Conservation (phyloP, 2,797 vertebrate genomes). For the Gobio occitaniae region DNA sequence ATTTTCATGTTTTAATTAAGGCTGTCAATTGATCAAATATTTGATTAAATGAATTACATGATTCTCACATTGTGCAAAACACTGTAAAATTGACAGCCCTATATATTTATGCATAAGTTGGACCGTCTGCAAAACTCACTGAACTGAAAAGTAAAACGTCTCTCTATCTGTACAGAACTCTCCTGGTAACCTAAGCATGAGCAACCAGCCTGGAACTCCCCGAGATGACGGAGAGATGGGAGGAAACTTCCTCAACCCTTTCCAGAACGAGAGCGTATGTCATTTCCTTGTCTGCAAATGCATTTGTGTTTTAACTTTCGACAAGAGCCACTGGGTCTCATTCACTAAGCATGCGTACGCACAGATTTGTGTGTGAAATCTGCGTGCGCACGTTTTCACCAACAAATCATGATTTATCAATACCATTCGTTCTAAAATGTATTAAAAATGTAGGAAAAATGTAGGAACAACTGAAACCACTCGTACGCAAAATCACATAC, state of each 20-base stretch:
- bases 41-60: neutral
- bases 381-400: neutral
- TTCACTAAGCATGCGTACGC: neutral
- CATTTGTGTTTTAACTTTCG: neutral
- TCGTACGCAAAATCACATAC: too few species aligned
- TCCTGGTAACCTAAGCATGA: conserved; percentile 98
- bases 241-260: conserved; percentile 97
- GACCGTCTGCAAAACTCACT: neutral
- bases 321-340: neutral
- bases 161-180: conserved; percentile 83
- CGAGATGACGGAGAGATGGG: conserved; percentile 97
- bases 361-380: neutral
- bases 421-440: neutral
- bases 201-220: conserved; percentile 96
- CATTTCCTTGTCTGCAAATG: conserved; percentile 8
- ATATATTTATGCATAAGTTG: neutral
- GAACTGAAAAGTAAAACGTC: neutral
- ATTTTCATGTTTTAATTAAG: neutral
- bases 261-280: conserved; percentile 98
- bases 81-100: neutral
- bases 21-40: neutral
- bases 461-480: too few species aligned
- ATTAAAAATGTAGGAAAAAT: neutral
- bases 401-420: neutral
- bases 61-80: neutral